Evolutionary conservation across 2,888 invertebrate genomes (phyloP), one percentile per base, ranked within the genome.

Genomic region (Macroteleia sp.): DNA sequence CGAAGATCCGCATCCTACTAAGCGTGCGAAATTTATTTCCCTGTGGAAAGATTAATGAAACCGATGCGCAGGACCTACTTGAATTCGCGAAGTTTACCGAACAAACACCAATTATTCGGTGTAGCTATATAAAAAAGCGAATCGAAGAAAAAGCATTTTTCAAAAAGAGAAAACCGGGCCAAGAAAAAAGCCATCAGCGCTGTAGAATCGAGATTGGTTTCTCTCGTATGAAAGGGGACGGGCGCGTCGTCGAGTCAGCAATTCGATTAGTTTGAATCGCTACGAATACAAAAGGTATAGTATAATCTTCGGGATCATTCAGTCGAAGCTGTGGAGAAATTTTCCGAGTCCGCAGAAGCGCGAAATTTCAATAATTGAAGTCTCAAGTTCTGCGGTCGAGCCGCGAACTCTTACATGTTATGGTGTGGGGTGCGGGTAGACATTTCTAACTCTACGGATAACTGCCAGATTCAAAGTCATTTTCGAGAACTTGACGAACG

Each of bases 331-430:
- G 17, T 8, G 48, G 17, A 17, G 32, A 14, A 25, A 12, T 44
- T 73, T 73, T 62, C 36, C 66, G 67, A 67, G 62, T 62, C 66
- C 59, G 52, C 14, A 34, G 77, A 52, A 78, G 73, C 70, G 78
- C 59, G 75, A 81, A 81, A 81, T 81, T 79, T 79, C 75, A 81
- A 77, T 81, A 81, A 81, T 79, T 79, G 30, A 74, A 76, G 64
- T 67, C 67, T 56, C 57, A 32, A 69, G 73, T 77, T 77, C 34
- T 14, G 59, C 59, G 73, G 78, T 69, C 50, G 57, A 54, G 34
- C 46, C 69, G 54, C 42, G 56, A 75, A 78, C 69, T 76, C 69
- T 62, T 69, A 67, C 66, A 48, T 54, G 50, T 12, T 48, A 44
- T 28, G 48, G 48, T 10, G 8, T 4, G 16, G 30, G 48, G 36